Base-by-base conservation (phyloP, 1,140 invertebrate species). In the Oedothorax gibbosus region DNA sequence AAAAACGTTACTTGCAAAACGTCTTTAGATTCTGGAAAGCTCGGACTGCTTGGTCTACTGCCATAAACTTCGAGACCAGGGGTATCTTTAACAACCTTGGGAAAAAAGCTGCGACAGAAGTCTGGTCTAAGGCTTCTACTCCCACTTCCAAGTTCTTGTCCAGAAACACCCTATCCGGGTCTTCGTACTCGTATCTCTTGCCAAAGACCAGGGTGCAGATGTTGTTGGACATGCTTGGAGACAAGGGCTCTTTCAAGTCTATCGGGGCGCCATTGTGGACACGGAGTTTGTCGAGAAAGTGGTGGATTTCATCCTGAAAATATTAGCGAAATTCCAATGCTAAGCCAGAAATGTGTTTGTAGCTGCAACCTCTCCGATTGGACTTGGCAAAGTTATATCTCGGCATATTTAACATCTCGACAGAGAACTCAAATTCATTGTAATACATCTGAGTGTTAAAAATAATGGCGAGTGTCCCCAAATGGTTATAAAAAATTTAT, bases 181-280 rank as follows among this genome's bases (percentile, higher is more conserved):
- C 91, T 75, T 92, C 87, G 81, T 90, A 89, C 4, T 88, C 86
- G 20, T 92, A 93, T 87, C 93, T 89, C 88, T 92, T 93, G 3
- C 96, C 95, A 75, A 96, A 95, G 90, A 97, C 93, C 93, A 97
- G 95, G 76, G 92, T 93, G 95, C 96, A 97, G 0, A 97, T 89
- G 0, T 95, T 95, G 87, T 98, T 98, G 11, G 88, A 87, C 66
- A 53, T 86, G 66, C 56, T 79, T 50, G n/a, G 86, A 21, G 78
- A 87, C 76, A 80, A 85, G 78, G n/a, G 66, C 0, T 62, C 15
- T 11, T 49, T 12, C 5, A 86, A 21, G n/a, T 56, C 20, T 10
- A 68, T 50, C 3, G 66, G 14, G 8, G 0, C n/a, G n/a, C 56
- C 76, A 11, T 64, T 21, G 7, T 54, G 12, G 8, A 57, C 12